phyloP scores from a whole-genome alignment of 2,113 vertebrate species.

The Scomber colias region DNA sequence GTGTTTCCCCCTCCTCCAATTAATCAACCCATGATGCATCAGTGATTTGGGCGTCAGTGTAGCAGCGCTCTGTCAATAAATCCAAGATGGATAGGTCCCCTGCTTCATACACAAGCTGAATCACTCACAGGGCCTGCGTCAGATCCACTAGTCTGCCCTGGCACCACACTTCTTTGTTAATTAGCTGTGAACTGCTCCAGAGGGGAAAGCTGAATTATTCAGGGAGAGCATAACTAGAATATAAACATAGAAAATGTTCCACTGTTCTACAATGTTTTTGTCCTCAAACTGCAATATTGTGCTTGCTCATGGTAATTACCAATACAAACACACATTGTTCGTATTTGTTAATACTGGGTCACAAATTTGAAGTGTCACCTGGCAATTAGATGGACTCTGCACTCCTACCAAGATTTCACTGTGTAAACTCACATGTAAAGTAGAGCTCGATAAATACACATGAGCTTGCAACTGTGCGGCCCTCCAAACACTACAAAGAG shows the following conservation, averaged over 20 bases:
- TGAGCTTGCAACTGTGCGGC: constrained; percentile 22
- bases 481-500: constrained; percentile 30
- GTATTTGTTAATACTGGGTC: constrained; percentile 54
- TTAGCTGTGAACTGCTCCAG: constrained; percentile 77
- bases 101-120: constrained; percentile 63
- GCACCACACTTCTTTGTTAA: constrained; percentile 76
- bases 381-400: constrained; percentile 39
- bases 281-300: constrained; percentile 37
- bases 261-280: constrained; percentile 42
- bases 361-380: constrained; percentile 47
- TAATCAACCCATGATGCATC: constrained; percentile 78
- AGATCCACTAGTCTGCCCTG: constrained; percentile 64
- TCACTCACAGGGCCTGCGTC: constrained; percentile 69
- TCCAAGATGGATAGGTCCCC: constrained; percentile 71
- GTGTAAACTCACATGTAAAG: constrained; percentile 15
- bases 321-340: constrained; percentile 52
- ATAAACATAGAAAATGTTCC: constrained; percentile 70
- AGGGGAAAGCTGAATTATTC: constrained; percentile 77
- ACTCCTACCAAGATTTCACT: constrained; percentile 35
- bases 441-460: constrained; percentile 40
- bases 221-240: constrained; percentile 63
- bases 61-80: constrained; percentile 75
- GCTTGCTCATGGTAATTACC: constrained; percentile 43
- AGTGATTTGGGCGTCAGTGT: constrained; percentile 67
- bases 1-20: constrained; percentile 62